A percentile compares a stretch with the other conserved stretches of the same genome.
phyloP scores from a whole-genome alignment of 1,140 invertebrate genomes.

The Nilaparvata lugens region DNA sequence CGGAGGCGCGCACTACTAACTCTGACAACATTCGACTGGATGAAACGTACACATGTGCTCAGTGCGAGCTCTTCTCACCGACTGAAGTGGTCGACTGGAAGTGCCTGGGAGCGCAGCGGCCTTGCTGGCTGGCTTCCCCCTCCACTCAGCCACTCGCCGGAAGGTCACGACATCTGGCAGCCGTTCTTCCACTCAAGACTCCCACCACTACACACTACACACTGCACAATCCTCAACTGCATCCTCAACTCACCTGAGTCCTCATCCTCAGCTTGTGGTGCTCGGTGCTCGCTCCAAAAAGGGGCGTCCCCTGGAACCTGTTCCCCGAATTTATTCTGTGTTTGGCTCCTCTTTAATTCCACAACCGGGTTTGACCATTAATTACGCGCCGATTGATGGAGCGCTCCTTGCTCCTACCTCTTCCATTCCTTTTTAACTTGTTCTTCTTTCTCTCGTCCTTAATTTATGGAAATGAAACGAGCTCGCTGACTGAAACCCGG shows the following conservation, averaged over 20 bases:
- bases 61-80: neutral
- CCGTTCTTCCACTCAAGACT: neutral
- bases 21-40: too few species aligned
- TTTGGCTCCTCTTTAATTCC: conserved; percentile 2
- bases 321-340: neutral
- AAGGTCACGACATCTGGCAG: conserved; percentile 4
- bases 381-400: conserved; percentile 2
- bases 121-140: neutral
- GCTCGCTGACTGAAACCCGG: too few species aligned
- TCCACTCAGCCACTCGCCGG: neutral
- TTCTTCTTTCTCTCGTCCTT: too few species aligned
- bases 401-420: neutral
- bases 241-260: neutral
- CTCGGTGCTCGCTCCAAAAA: neutral
- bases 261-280: neutral
- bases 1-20: too few species aligned
- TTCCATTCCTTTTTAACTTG: too few species aligned
- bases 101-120: neutral
- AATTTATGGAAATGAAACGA: too few species aligned
- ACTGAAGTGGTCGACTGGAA: neutral
- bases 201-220: neutral
- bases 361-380: neutral
- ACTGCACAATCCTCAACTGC: too few species aligned
- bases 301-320: neutral
- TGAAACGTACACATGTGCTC: neutral